Evolutionary conservation across 2,888 invertebrate species (phyloP).

Genomic region (Ormia ochracea): DNA sequence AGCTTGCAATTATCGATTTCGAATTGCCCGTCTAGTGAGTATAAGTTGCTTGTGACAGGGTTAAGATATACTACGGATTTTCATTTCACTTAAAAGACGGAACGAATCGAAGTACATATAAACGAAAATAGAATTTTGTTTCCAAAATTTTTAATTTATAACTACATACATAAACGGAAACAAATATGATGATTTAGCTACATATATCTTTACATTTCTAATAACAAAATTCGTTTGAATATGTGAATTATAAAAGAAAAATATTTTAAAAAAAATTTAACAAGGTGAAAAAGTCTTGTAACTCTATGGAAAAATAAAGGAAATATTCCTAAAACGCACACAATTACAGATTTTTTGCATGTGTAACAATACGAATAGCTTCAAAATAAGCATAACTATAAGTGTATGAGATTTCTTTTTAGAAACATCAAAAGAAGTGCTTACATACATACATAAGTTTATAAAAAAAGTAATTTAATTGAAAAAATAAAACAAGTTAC

Average conservation of each 20-base stretch:
- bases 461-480: background rate
- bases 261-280: background rate
- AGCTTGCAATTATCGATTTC: constrained; percentile 69
- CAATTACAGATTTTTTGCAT: too few relatives aligned
- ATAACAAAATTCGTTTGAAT: constrained; percentile 2
- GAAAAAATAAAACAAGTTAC: background rate
- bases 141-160: background rate
- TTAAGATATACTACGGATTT: constrained; percentile 38
- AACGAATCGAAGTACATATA: constrained; percentile 37
- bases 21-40: constrained; percentile 41
- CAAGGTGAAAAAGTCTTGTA: background rate
- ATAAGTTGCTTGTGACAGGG: constrained; percentile 3
- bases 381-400: too few relatives aligned
- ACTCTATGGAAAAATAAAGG: constrained; percentile 30
- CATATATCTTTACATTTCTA: constrained; percentile 3
- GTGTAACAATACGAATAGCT: too few relatives aligned
- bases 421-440: too few relatives aligned
- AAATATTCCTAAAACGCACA: constrained; percentile 35
- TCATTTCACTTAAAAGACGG: constrained; percentile 54
- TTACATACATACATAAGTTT: background rate
- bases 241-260: constrained; percentile 23
- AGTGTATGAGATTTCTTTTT: too few relatives aligned
- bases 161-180: background rate
- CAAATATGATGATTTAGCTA: background rate
- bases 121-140: constrained; percentile 16